phyloP scores from a whole-genome alignment of 2,797 vertebrate species.

The Acanthornis magna region DNA sequence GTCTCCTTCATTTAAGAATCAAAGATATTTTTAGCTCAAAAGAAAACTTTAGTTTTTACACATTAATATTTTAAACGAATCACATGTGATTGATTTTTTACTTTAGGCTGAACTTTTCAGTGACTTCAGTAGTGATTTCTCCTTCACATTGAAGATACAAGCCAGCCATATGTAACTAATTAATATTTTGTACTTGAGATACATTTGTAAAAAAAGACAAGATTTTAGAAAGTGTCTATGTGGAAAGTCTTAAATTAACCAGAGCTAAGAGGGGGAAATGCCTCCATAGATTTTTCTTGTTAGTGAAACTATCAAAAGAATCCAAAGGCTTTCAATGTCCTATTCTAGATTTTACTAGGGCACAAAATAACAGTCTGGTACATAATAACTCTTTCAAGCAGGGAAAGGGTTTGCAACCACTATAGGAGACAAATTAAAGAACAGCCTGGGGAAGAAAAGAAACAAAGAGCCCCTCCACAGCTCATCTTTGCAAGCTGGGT shows the following conservation, averaged over 20 bases:
- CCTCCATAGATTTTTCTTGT: not conserved
- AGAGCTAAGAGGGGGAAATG: not conserved
- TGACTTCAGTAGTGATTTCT: not conserved
- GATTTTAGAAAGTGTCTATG: not conserved
- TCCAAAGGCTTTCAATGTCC: not conserved
- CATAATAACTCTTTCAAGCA: not conserved
- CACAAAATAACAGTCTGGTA: not conserved
- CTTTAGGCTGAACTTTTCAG: not conserved
- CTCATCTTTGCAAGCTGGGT: not conserved
- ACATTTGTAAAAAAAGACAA: not conserved
- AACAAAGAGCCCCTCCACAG: not conserved
- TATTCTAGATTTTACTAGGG: not conserved
- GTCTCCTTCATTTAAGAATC: not conserved
- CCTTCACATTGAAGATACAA: not conserved
- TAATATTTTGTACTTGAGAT: not conserved
- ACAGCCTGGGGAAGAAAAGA: not conserved
- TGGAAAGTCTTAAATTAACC: not conserved
- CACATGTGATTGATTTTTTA: not conserved
- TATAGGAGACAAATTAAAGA: not conserved
- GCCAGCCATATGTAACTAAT: not conserved
- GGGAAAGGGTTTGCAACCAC: not conserved
- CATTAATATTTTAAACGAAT: conserved; percentile 6
- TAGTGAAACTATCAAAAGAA: not conserved
- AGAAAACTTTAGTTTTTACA: not conserved
- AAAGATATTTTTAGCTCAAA: not conserved